phyloP scores from a whole-genome alignment of 1,140 invertebrate species.

The Gonioctena quinquepunctata region DNA sequence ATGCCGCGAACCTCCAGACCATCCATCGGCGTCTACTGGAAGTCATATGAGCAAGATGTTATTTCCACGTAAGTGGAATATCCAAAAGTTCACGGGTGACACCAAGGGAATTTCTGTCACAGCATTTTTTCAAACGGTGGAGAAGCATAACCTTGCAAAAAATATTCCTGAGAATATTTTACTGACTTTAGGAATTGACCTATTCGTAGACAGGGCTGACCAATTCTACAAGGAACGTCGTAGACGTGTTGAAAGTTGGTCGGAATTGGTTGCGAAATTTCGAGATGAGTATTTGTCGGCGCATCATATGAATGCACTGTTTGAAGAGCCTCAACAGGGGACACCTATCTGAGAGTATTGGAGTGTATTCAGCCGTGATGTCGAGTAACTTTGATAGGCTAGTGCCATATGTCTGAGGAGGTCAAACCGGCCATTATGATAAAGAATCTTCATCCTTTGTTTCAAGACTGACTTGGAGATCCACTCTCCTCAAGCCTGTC shows the following conservation, averaged over 20 bases:
- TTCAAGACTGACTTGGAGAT: constrained; percentile 20
- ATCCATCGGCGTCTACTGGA: too few species aligned
- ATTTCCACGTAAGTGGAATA: neutral
- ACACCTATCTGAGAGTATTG: constrained; percentile 23
- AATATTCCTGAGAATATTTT: constrained; percentile 8
- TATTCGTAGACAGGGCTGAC: constrained; percentile 19
- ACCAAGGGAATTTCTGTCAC: neutral
- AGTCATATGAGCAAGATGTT: neutral
- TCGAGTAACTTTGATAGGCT: constrained; percentile 34
- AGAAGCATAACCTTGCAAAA: constrained; percentile 8
- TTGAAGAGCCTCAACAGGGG: constrained; percentile 23
- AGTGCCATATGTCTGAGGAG: neutral
- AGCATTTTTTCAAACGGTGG: constrained; percentile 9
- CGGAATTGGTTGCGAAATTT: constrained; percentile 27
- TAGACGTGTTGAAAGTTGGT: constrained; percentile 18
- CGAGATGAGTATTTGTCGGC: constrained; percentile 27
- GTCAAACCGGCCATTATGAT: neutral
- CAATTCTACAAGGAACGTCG: constrained; percentile 36
- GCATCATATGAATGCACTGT: constrained; percentile 22
- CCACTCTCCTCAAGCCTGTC: constrained; percentile 4
- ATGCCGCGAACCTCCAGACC: neutral
- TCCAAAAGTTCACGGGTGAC: neutral
- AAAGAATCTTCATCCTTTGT: constrained; percentile 17
- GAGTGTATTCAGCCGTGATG: constrained; percentile 44
- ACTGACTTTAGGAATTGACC: constrained; percentile 24